Conservation (phyloP, 2,888 invertebrate genomes). For the Ypsolopha scabrella region DNA sequence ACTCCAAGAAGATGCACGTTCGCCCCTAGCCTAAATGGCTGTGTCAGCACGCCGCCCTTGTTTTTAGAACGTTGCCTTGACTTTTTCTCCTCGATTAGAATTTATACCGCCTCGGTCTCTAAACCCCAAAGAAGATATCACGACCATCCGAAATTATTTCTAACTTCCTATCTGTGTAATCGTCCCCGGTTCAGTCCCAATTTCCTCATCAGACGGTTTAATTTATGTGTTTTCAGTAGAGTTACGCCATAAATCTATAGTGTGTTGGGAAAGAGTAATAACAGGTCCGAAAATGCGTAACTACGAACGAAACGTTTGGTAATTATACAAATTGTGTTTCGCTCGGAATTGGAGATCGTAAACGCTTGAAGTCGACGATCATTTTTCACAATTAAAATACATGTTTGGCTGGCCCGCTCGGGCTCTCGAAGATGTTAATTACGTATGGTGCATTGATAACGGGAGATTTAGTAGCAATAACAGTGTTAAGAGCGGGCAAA, state of each 20-base stretch:
- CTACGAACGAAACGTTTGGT: constrained; percentile 28
- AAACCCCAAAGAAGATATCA: not conserved
- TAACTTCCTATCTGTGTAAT: not conserved
- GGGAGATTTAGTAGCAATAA: constrained; percentile 32
- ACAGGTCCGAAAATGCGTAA: too few relatives aligned
- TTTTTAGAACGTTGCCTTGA: constrained; percentile 8
- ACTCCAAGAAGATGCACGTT: constrained; percentile 27
- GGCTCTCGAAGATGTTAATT: constrained; percentile 18
- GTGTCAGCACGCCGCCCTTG: constrained; percentile 14
- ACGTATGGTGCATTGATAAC: constrained; percentile 37
- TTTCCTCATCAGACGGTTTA: constrained; percentile 5
- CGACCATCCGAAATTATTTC: not conserved
- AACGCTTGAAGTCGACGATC: constrained; percentile 29
- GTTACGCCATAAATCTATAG: constrained; percentile 30
- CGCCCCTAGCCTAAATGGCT: constrained; percentile 31
- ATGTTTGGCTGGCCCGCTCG: constrained; percentile 21
- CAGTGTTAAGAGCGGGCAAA: constrained; percentile 8
- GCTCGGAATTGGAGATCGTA: constrained; percentile 27
- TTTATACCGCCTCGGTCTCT: not conserved
- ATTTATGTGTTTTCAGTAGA: constrained; percentile 22
- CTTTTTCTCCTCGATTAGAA: constrained; percentile 10
- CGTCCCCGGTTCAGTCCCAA: too few relatives aligned
- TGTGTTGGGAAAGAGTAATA: too few relatives aligned
- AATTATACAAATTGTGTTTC: constrained; percentile 33
- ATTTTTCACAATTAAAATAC: constrained; percentile 50